Base-by-base conservation (phyloP, 2,888 invertebrate species). In the Heteromurus nitidus region DNA sequence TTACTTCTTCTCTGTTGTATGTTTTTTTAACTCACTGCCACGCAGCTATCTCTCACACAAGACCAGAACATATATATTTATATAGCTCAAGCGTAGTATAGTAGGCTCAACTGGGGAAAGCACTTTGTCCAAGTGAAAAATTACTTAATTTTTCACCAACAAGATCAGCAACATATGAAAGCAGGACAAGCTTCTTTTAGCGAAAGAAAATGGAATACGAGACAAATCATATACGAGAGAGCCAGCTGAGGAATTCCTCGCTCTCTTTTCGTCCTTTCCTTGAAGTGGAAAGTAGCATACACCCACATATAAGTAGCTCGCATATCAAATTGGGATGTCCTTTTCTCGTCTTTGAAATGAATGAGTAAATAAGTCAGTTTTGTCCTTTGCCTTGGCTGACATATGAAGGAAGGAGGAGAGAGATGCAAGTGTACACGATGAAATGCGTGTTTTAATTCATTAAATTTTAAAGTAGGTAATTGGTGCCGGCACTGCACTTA, bases 91-190 rank as follows among this genome's bases (percentile, higher is more conserved):
- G n/a, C n/a, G 50, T 50, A 50, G 13, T 36, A 11, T 50, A 5
- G 50, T 13, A 67, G 18, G 7, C 18, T 18, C 11, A 24, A 11
- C 13, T n/a, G 16, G 67, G 11, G 62, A 69, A 30, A 77, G 50
- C 36, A 50, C 60, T 75, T 58, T 69, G 53, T 65, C 64, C 69
- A 62, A 77, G 69, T 77, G 69, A 77, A 77, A 77, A 77, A 77
- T 77, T 77, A 69, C 60, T 47, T 69, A 77, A 77, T 69, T 77
- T 69, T 77, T 77, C 62, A 77, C 20, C 55, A 60, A 64, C 73
- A 53, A 60, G 67, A 44, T 44, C 30, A 47, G 28, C 55, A 55
- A 26, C 22, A 55, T 47, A 76, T 58, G 68, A 69, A 50, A 58
- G 9, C 24, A 64, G 18, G 24, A n/a, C n/a, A n/a, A 64, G 18